phyloP scores from a whole-genome alignment of 2,797 vertebrate genomes.

The Calcarius lapponicus region DNA sequence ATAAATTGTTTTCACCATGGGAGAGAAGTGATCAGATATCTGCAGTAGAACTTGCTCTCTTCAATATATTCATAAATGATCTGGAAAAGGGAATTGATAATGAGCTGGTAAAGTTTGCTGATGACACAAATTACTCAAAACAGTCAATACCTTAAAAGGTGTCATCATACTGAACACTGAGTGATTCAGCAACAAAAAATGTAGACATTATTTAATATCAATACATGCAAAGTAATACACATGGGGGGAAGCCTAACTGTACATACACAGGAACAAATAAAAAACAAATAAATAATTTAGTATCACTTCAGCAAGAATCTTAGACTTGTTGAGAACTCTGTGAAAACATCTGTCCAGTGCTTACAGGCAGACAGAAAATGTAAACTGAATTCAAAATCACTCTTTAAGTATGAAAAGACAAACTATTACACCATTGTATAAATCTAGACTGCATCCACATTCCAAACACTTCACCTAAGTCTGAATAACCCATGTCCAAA shows the following conservation, averaged over 20 bases:
- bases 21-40: constrained; percentile 6
- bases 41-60: background rate
- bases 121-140: background rate
- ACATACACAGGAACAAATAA: background rate
- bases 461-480: background rate
- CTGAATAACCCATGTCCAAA: background rate
- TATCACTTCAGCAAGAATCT: background rate
- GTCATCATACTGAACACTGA: background rate
- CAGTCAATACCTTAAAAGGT: constrained; percentile 1
- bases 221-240: background rate
- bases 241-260: background rate
- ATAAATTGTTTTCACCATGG: constrained; percentile 9
- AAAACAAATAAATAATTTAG: background rate
- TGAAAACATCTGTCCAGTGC: background rate
- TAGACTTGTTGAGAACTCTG: background rate
- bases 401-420: background rate
- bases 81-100: constrained; percentile 29
- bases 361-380: background rate
- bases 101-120: constrained; percentile 15
- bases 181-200: constrained; percentile 27
- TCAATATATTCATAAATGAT: constrained; percentile 7
- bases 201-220: background rate
- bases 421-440: background rate
- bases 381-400: background rate
- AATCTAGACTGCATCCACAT: background rate